Evolutionary conservation across 23 tunicate species (phyloP).

Genomic region (Ciona savignyi): DNA sequence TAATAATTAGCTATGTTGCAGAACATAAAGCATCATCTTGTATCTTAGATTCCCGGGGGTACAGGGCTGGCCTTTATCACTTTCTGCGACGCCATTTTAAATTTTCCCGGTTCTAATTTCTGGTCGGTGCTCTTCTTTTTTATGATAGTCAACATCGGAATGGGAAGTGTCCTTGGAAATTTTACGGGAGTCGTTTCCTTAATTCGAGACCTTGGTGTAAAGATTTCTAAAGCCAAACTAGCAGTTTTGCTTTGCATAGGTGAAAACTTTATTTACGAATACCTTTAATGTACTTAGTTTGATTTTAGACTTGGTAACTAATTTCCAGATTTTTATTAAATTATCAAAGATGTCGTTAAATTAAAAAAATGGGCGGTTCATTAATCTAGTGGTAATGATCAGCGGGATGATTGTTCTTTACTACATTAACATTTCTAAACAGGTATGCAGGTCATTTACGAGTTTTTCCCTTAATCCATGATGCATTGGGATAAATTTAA

Average conservation of each 20-base stretch:
- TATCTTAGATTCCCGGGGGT: background rate
- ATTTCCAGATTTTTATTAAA: too few relatives aligned
- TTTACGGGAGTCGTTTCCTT: background rate
- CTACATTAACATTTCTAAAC: too few relatives aligned
- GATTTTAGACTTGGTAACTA: too few relatives aligned
- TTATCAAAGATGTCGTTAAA: too few relatives aligned
- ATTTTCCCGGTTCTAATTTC: background rate
- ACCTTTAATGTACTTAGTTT: too few relatives aligned
- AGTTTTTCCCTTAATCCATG: too few relatives aligned
- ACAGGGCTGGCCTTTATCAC: constrained; percentile 3
- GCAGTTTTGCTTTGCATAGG: constrained; percentile 5
- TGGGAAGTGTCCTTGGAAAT: background rate
- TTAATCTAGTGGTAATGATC: too few relatives aligned
- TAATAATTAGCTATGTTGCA: background rate
- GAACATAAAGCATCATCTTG: too few relatives aligned
- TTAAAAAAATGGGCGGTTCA: too few relatives aligned
- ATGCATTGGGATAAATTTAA: too few relatives aligned
- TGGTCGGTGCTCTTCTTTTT: constrained; percentile 4
- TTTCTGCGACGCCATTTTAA: background rate
- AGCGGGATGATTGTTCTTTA: background rate
- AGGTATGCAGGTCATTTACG: too few relatives aligned
- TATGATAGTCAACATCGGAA: background rate
- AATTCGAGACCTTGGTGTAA: background rate
- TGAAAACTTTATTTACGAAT: background rate
- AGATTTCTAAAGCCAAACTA: background rate